These are phyloP conservation scores for Uromys caudimaculatus DNA, from an alignment of 2,797 vertebrate species.

Conservation along the genomic window DNA sequence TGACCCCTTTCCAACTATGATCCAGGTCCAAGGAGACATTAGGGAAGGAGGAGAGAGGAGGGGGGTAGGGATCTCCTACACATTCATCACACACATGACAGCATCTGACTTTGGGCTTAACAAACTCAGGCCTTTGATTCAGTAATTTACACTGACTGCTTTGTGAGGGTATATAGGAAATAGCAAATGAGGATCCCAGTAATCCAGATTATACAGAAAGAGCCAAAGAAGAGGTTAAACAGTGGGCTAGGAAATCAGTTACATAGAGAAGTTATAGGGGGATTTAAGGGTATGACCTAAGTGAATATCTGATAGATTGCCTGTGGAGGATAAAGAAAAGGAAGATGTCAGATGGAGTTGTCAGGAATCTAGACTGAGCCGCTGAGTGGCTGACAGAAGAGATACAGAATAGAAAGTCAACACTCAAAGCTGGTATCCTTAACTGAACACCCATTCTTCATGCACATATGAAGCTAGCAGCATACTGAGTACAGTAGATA, in stretches of 20 bases:
- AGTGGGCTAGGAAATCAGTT: not conserved
- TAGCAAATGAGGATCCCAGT: not conserved
- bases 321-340: not conserved
- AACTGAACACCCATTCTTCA: not conserved
- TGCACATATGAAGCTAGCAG: not conserved
- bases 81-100: not conserved
- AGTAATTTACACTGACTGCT: not conserved
- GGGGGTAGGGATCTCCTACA: not conserved
- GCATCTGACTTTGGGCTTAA: not conserved
- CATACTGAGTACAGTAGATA: not conserved
- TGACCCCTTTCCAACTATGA: not conserved
- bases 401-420: not conserved
- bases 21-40: not conserved
- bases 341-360: not conserved
- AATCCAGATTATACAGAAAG: too few relatives aligned
- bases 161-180: not conserved
- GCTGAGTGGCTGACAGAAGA: not conserved
- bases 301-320: not conserved
- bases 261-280: not conserved
- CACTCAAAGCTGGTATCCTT: not conserved
- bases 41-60: not conserved
- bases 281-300: not conserved
- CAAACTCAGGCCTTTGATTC: not conserved
- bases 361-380: not conserved
- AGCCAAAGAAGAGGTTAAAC: not conserved